Evolutionary conservation across 2,888 invertebrate genomes (phyloP).

Genomic region (Stratiomys singularior): DNA sequence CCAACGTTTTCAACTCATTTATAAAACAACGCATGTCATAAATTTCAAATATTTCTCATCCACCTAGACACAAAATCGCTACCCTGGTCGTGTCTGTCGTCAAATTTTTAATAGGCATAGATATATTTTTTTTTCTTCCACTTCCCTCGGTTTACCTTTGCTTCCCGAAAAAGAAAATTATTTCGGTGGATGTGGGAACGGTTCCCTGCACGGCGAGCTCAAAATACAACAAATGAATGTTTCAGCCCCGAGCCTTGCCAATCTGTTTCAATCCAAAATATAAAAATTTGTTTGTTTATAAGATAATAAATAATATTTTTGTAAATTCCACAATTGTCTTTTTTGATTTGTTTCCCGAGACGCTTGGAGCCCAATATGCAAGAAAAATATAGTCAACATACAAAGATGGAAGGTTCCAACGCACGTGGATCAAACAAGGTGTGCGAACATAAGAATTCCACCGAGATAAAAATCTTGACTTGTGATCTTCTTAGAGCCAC

Average conservation of each 20-base stretch:
- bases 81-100: constrained; percentile 8
- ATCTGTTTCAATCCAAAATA: constrained; percentile 2
- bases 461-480: background rate
- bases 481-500: background rate
- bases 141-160: background rate
- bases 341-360: background rate
- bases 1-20: constrained; percentile 20
- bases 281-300: constrained; percentile 31
- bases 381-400: background rate
- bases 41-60: constrained; percentile 31
- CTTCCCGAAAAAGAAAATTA: background rate
- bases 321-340: constrained; percentile 16
- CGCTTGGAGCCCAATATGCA: background rate
- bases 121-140: background rate
- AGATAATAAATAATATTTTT: constrained; percentile 33
- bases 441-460: constrained; percentile 24
- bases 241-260: background rate
- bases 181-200: background rate
- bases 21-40: constrained; percentile 20
- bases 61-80: constrained; percentile 8
- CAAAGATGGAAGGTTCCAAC: background rate
- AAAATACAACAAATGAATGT: background rate
- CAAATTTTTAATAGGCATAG: constrained; percentile 16
- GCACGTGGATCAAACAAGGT: constrained; percentile 15
- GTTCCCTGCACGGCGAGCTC: background rate